Conservation (phyloP, 2,888 invertebrate genomes). For the Troides helena region DNA sequence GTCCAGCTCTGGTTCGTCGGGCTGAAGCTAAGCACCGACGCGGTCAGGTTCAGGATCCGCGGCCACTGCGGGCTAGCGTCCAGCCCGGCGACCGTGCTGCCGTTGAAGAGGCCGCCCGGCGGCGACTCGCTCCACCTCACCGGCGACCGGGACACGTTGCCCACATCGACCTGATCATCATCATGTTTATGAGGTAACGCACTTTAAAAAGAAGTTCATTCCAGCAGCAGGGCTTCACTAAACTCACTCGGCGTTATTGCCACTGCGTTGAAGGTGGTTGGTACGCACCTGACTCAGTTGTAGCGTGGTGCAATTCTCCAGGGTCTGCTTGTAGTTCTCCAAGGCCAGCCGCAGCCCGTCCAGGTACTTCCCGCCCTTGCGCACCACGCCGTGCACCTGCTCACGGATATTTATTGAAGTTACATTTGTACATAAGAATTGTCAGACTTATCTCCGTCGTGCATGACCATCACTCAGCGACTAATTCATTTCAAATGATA, state of each 20-base stretch:
- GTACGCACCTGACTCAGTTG: constrained; percentile 34
- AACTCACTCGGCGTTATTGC: too few species aligned
- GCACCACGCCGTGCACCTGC: constrained; percentile 51
- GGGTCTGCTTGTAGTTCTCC: constrained; percentile 47
- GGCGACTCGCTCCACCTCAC: too few species aligned
- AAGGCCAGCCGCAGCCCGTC: constrained; percentile 61
- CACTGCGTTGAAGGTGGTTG: neutral
- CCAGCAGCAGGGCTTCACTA: neutral
- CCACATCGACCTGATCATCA: too few species aligned
- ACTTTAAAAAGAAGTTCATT: neutral
- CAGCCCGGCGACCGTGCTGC: constrained; percentile 10
- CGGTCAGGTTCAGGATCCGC: constrained; percentile 28
- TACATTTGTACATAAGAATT: too few species aligned
- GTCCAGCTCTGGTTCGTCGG: constrained; percentile 8
- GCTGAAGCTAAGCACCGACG: constrained; percentile 21
- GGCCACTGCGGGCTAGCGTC: constrained; percentile 5
- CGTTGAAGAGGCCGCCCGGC: neutral
- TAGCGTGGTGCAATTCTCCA: constrained; percentile 49
- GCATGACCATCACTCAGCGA: too few species aligned
- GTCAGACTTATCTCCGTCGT: too few species aligned
- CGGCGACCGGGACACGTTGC: too few species aligned
- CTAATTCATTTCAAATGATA: too few species aligned
- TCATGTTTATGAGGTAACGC: neutral
- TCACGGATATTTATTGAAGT: neutral
- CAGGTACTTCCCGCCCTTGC: constrained; percentile 57